Conservation (phyloP, 2,113 vertebrate genomes). For the Podarcis raffonei region DNA sequence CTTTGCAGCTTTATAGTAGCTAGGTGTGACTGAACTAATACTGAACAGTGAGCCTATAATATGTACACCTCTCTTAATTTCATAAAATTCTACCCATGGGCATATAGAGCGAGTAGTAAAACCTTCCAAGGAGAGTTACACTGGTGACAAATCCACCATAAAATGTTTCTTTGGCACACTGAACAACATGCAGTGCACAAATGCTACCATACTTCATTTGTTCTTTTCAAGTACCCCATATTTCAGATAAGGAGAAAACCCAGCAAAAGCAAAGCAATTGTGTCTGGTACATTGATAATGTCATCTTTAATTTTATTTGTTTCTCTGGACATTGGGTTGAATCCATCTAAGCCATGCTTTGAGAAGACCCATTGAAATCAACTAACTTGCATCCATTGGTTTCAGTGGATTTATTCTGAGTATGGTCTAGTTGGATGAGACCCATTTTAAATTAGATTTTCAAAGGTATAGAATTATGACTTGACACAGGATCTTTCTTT, state of each 20-base stretch:
- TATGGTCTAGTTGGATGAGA: no score
- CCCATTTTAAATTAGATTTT: background rate
- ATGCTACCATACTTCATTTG: slow-evolving; percentile 60
- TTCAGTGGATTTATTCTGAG: no score
- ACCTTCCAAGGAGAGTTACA: background rate
- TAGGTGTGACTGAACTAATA: slow-evolving; percentile 14
- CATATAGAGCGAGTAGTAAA: background rate
- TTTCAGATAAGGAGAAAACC: slow-evolving; percentile 11
- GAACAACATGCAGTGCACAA: slow-evolving; percentile 60
- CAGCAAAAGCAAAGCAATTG: background rate
- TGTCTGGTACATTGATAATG: background rate
- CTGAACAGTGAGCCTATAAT: background rate
- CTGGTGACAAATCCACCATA: background rate
- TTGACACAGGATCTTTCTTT: background rate
- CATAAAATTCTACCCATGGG: background rate
- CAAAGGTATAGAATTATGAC: background rate
- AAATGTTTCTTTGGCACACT: background rate
- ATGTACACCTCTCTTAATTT: background rate
- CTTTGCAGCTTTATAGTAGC: slow-evolving; percentile 22
- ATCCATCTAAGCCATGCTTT: no score
- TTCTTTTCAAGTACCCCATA: background rate
- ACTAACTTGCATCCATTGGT: no score
- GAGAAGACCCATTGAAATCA: no score
- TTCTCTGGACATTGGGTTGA: background rate
- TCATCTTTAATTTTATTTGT: background rate